These are phyloP conservation scores for Pangasianodon hypophthalmus DNA, from an alignment of 2,113 vertebrate species.

Conservation along the genomic window DNA sequence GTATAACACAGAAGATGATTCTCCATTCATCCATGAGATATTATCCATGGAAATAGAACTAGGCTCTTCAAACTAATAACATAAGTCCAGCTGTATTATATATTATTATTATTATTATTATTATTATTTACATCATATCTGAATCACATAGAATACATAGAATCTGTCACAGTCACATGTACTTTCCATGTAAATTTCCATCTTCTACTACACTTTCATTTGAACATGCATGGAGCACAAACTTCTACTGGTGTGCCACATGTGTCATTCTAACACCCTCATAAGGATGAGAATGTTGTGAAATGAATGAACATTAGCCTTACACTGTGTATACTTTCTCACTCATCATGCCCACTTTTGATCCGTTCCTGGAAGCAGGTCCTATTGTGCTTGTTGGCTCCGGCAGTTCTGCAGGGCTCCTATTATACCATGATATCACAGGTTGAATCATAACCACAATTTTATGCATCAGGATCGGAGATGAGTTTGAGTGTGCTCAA, in stretches of 20 bases:
- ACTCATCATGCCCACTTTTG: conserved; percentile 14
- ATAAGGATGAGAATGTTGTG: neutral
- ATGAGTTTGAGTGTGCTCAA: conserved; percentile 47
- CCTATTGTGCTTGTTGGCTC: conserved; percentile 22
- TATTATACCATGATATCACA: conserved; percentile 31
- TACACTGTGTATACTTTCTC: neutral
- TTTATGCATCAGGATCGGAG: conserved; percentile 60
- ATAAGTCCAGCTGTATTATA: neutral
- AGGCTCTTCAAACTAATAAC: neutral
- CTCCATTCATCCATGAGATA: neutral
- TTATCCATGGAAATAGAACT: neutral
- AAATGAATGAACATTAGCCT: neutral
- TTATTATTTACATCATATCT: neutral
- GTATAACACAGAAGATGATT: neutral
- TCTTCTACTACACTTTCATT: neutral
- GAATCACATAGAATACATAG: neutral
- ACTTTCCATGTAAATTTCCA: neutral
- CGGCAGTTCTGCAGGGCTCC: conserved; percentile 6
- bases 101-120: neutral
- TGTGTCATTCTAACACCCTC: neutral
- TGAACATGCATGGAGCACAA: neutral
- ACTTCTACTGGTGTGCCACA: neutral
- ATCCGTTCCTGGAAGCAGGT: conserved; percentile 26
- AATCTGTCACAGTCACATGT: neutral
- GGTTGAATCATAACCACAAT: conserved; percentile 54